Conservation (phyloP, 2,888 invertebrate species). For the Lysandra bellargus region DNA sequence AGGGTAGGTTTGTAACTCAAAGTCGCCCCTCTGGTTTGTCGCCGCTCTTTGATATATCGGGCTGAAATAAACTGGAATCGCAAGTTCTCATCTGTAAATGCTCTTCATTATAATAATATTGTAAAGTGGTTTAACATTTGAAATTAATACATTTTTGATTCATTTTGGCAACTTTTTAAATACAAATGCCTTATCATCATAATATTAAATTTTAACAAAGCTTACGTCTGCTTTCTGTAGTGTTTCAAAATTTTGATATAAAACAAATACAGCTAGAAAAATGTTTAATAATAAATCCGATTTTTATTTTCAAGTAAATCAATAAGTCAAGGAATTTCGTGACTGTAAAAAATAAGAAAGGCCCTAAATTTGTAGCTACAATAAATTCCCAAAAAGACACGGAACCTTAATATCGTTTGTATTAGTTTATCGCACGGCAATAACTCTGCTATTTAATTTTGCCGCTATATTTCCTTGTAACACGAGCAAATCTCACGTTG, state of each 20-base stretch:
- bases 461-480: slow-evolving; percentile 35
- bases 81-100: slow-evolving; percentile 15
- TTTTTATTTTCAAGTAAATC: no score
- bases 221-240: no score
- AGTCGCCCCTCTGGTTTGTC: neutral
- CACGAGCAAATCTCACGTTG: slow-evolving; percentile 44
- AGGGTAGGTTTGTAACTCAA: slow-evolving; percentile 9
- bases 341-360: slow-evolving; percentile 5
- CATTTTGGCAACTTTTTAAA: neutral
- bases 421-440: slow-evolving; percentile 22
- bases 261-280: no score
- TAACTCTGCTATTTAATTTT: slow-evolving; percentile 34
- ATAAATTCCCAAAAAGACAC: slow-evolving; percentile 6
- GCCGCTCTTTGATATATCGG: slow-evolving; percentile 30
- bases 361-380: neutral
- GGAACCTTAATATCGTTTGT: neutral
- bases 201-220: no score
- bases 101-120: neutral
- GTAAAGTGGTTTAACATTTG: neutral
- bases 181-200: no score
- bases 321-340: no score
- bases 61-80: neutral
- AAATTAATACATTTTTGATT: neutral
- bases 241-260: no score
- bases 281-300: no score